Evolutionary conservation across 2,888 invertebrate species (phyloP).

Genomic region (Folsomia manolachei): DNA sequence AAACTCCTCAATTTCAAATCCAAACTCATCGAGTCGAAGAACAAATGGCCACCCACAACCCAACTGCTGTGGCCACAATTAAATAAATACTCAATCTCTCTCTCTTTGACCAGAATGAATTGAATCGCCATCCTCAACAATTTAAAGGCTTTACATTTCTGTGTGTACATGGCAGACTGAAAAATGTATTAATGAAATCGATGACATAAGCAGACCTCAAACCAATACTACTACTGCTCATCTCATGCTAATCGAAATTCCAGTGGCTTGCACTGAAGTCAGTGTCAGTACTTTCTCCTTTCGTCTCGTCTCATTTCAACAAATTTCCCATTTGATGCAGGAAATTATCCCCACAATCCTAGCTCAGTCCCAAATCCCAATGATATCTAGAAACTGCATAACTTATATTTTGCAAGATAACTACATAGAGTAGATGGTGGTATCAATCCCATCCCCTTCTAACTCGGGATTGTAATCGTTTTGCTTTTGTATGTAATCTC

Average conservation of each 20-base stretch:
- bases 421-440: too few species aligned
- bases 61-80: too few species aligned
- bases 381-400: background rate
- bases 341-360: background rate
- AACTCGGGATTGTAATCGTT: too few species aligned
- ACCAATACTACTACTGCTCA: too few species aligned
- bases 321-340: background rate
- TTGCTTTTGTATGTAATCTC: too few species aligned
- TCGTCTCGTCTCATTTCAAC: background rate
- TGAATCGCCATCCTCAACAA: background rate
- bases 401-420: background rate
- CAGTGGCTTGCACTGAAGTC: background rate
- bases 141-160: background rate
- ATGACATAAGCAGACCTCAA: constrained; percentile 7
- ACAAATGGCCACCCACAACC: too few species aligned
- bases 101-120: background rate
- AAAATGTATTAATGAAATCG: constrained; percentile 18
- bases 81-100: too few species aligned
- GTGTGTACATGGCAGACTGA: background rate
- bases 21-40: too few species aligned
- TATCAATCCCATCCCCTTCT: too few species aligned
- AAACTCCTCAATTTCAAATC: too few species aligned
- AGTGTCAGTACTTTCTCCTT: background rate
- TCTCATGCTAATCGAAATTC: constrained; percentile 18
- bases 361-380: too few species aligned